These are phyloP conservation scores for Metallyticus violacea DNA, from an alignment of 2,888 invertebrate genomes.

Conservation along the genomic window DNA sequence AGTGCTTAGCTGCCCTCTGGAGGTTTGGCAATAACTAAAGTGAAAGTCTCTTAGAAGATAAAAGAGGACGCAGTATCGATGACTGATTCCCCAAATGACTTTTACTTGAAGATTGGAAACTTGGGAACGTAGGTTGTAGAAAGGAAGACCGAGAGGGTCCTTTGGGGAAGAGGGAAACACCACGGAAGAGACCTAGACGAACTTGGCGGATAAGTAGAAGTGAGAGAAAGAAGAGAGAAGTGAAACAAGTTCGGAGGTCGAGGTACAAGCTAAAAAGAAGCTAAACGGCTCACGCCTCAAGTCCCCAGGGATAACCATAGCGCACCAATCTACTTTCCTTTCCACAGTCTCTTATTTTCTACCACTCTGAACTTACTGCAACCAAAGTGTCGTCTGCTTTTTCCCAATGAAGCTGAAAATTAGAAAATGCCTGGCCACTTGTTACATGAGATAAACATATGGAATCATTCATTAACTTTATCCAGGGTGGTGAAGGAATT, in stretches of 20 bases:
- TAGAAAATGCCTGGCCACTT: too few species aligned
- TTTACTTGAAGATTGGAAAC: neutral
- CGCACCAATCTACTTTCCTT: neutral
- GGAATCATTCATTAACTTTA: too few species aligned
- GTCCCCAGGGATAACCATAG: neutral
- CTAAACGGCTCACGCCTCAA: neutral
- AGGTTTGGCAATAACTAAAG: neutral
- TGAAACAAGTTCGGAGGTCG: neutral
- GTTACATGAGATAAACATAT: too few species aligned
- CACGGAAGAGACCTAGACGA: neutral
- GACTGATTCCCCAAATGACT: neutral
- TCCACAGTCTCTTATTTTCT: neutral
- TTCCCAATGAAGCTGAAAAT: neutral
- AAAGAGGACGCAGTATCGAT: neutral
- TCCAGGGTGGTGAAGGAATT: too few species aligned
- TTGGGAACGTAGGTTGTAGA: neutral
- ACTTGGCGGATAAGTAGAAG: neutral
- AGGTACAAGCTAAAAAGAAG: neutral
- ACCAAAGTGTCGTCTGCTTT: neutral
- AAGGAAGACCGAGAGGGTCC: neutral
- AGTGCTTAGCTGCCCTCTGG: neutral
- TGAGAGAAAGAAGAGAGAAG: neutral
- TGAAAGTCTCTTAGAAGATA: neutral
- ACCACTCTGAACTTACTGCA: neutral
- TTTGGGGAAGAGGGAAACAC: neutral